Conservation (phyloP, 2,113 vertebrate genomes). For the Tapirus terrestris region DNA sequence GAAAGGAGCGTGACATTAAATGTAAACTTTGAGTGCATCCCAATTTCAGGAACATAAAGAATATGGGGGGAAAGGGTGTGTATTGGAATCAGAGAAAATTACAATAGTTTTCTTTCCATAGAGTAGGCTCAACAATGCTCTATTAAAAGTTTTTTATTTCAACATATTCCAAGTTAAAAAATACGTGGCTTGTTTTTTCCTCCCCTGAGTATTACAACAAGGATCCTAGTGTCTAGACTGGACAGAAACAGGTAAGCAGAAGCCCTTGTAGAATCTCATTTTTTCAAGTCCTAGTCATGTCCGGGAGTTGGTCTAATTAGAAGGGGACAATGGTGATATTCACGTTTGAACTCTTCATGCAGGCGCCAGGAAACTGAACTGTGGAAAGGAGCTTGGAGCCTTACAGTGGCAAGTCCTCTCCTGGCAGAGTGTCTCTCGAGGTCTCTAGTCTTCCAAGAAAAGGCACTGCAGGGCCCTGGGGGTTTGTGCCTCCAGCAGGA, state of each 20-base stretch:
- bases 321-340: slow-evolving; percentile 14
- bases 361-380: slow-evolving; percentile 53
- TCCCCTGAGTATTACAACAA: slow-evolving; percentile 15
- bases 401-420: background rate
- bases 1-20: background rate
- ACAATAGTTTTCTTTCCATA: background rate
- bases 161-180: slow-evolving; percentile 42
- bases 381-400: background rate
- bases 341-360: background rate
- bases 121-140: background rate
- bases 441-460: slow-evolving; percentile 37
- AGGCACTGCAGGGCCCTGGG: background rate
- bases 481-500: background rate
- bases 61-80: background rate
- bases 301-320: background rate
- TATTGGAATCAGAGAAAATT: background rate
- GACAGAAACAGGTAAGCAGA: background rate
- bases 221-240: background rate
- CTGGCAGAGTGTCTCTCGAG: background rate
- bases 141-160: slow-evolving; percentile 45
- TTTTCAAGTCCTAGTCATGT: slow-evolving; percentile 30
- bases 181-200: slow-evolving; percentile 49
- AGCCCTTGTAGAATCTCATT: background rate
- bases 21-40: background rate
- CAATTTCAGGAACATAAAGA: background rate